Evolutionary conservation across 1,140 invertebrate genomes (phyloP), one percentile per base, ranked within the genome.

Genomic region (Caerostris extrusa): DNA sequence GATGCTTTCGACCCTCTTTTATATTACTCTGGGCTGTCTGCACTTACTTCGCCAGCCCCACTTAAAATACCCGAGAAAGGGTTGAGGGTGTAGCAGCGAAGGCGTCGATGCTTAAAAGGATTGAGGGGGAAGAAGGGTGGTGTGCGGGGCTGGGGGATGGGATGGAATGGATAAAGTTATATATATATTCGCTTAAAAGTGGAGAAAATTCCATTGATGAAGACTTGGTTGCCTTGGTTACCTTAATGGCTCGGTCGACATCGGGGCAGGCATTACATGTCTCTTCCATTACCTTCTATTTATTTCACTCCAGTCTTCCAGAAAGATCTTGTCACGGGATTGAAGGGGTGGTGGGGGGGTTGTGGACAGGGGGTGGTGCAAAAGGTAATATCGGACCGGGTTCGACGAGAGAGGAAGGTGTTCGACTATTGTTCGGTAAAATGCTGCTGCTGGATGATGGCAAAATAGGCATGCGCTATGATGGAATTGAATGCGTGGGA

Each of bases 211-310:
- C 82, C 82, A 87, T 69, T 93, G 91, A 86, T 93, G 91, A 86
- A 77, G 60, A 56, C 82, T 71, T 50, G 82, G 82, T 93, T 86
- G 82, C 91, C 91, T 87, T 14, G 91, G 91, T 93, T 87, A 93
- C 91, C 91, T 87, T 93, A 93, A 93, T 93, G 91, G 91, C 81
- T 34, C 57, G 58, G 90, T 61, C 90, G 90, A 91, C 90, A 91
- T 71, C 90, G 90, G 90, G 82, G 34, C 90, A 61, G 81, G 82
- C 91, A 58, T 93, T 85, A 93, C 91, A 93, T 67, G 91, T 93
- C 91, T 93, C 91, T 93, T 93, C 91, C 91, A 93, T 93, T 93
- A 93, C 91, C 91, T 87, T 58, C 82, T 93, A 87, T 93, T 93
- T 93, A 93, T 93, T 87, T 93, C 82, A 77, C 90, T 92, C 90